Percentiles rank a stretch among this genome's conserved stretches.
phyloP scores from a whole-genome alignment of 2,797 vertebrate genomes.

The Bovichtus variegatus region DNA sequence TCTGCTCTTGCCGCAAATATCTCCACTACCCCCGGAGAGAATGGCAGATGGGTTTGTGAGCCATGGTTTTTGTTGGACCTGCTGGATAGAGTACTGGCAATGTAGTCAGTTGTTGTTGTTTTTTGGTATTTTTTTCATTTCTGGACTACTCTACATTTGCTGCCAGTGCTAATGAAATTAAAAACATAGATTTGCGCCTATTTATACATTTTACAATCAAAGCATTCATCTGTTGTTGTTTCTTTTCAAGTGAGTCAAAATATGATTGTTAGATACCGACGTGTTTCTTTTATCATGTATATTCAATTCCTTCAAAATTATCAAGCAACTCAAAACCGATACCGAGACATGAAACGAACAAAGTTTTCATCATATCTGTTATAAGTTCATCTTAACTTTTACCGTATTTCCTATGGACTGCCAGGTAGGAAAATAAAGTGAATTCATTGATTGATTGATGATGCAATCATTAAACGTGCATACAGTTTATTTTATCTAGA shows the following conservation, averaged over 20 bases:
- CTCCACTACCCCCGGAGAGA: constrained; percentile 78
- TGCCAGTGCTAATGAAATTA: constrained; percentile 6
- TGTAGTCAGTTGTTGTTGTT: constrained; percentile 26
- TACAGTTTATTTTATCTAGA: constrained; percentile 16
- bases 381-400: neutral
- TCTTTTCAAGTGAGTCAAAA: neutral
- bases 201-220: neutral
- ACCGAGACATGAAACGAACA: neutral
- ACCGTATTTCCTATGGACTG: neutral
- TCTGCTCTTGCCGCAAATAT: constrained; percentile 54
- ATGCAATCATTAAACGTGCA: neutral
- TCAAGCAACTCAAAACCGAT: neutral
- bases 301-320: neutral
- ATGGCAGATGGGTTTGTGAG: constrained; percentile 76
- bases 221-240: neutral
- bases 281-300: neutral
- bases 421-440: neutral
- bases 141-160: constrained; percentile 26
- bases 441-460: neutral
- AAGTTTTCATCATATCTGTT: no score
- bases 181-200: neutral
- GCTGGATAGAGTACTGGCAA: constrained; percentile 62
- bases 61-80: constrained; percentile 65
- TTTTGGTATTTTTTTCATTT: constrained; percentile 26
- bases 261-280: neutral